Evolutionary conservation across 2,888 invertebrate genomes (phyloP), one percentile per base, ranked within the genome.

Genomic region (Xestia ashworthii): DNA sequence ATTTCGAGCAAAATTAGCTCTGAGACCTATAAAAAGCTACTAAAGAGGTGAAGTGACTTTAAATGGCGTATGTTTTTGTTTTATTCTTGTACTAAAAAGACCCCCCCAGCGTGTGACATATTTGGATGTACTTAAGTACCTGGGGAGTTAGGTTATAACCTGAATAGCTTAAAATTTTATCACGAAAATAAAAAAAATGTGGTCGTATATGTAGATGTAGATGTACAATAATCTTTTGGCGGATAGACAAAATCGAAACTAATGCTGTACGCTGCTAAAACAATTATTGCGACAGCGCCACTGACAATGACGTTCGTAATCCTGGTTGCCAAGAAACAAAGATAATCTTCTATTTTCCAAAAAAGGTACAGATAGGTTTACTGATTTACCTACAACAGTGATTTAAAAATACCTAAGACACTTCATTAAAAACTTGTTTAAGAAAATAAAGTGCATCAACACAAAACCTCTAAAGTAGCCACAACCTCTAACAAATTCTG

Each of bases 11-110:
- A 69, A 83, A 76, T 83, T 76, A 62, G 72, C 44, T 46, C 22
- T n/a, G 74, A 62, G 69, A 71, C 58, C 55, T 62, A 83, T 85
- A 83, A 83, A 80, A 80, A 46, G 11, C 11, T 60, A 71, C 53
- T 79, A 71, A 71, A 86, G 53, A 71, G 60, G 25, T 48, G 65
- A 44, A 58, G 66, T 74, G 41, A 55, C 58, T 72, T 62, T 38
- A n/a, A 79, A 70, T 41, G 25, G 70, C 32, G 48, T 25, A 32
- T 67, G 55, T 62, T 62, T 70, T 50, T 68, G 71, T 71, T 83
- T 70, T 80, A 67, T 67, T 58, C 46, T n/a, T 62, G 71, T 25
- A 32, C n/a, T 77, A 46, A 81, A 82, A n/a, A 69, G 32, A 60
- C 50, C 22, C 11, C 22, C 22, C 1, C n/a, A 32, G 19, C n/a